Conservation (phyloP, 2,888 invertebrate species). For the Parelbella ahira region DNA sequence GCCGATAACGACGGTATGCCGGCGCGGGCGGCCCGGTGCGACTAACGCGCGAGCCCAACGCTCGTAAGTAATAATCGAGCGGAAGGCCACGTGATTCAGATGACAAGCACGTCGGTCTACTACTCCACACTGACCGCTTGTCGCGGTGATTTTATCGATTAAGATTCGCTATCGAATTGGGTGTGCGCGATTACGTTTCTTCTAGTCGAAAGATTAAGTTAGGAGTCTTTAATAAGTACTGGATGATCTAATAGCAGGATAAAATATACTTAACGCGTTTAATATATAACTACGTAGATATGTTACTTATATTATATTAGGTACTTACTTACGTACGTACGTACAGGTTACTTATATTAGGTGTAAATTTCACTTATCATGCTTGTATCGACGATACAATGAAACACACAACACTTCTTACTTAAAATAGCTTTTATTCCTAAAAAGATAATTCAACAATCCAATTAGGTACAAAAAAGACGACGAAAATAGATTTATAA, state of each 20-base stretch:
- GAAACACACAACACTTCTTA: no score
- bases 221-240: conserved; percentile 16
- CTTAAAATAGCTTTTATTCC: no score
- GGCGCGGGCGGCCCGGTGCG: conserved; percentile 61
- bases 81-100: conserved; percentile 74
- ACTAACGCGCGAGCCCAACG: conserved; percentile 67
- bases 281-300: no score
- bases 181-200: conserved; percentile 20
- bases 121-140: conserved; percentile 51
- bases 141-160: conserved; percentile 48
- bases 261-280: no score
- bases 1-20: conserved; percentile 62
- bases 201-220: conserved; percentile 20
- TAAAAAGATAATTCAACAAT: no score
- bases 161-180: conserved; percentile 27
- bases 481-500: no score
- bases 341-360: no score
- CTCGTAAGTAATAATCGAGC: conserved; percentile 61
- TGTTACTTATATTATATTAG: no score
- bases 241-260: conserved; percentile 11
- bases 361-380: no score
- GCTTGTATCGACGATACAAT: no score
- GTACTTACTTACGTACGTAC: no score
- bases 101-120: conserved; percentile 62
- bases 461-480: no score